Conservation (phyloP, 1,140 invertebrate genomes). For the Apocrypta bakeri region DNA sequence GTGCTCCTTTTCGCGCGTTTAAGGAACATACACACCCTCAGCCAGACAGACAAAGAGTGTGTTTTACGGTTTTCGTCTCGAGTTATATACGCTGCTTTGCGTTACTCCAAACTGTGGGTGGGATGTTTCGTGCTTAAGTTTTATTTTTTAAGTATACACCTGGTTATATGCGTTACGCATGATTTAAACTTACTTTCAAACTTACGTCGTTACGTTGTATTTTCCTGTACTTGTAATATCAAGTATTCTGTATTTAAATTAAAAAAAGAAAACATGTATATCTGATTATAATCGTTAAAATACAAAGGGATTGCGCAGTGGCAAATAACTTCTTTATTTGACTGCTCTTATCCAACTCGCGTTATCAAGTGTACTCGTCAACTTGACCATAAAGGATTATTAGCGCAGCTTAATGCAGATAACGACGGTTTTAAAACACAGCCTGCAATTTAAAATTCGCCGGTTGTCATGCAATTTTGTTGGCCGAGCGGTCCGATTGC, state of each 20-base stretch:
- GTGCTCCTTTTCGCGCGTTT: not conserved
- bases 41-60: not conserved
- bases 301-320: not conserved
- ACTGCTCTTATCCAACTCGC: no score
- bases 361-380: not conserved
- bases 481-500: not conserved
- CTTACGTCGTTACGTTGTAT: no score
- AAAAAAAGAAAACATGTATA: no score
- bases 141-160: no score
- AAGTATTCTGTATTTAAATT: no score
- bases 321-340: not conserved
- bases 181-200: no score
- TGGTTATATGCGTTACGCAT: no score
- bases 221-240: no score
- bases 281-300: not conserved
- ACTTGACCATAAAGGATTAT: not conserved
- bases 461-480: conserved; percentile 37
- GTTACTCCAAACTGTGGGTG: not conserved
- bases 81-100: not conserved
- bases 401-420: conserved; percentile 16
- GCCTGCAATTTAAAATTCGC: conserved; percentile 1
- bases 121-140: no score
- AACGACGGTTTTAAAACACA: conserved; percentile 9
- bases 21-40: not conserved
- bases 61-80: not conserved